These are phyloP conservation scores for Brachionus rubens DNA, from an alignment of 1,140 invertebrate species.

Conservation along the genomic window DNA sequence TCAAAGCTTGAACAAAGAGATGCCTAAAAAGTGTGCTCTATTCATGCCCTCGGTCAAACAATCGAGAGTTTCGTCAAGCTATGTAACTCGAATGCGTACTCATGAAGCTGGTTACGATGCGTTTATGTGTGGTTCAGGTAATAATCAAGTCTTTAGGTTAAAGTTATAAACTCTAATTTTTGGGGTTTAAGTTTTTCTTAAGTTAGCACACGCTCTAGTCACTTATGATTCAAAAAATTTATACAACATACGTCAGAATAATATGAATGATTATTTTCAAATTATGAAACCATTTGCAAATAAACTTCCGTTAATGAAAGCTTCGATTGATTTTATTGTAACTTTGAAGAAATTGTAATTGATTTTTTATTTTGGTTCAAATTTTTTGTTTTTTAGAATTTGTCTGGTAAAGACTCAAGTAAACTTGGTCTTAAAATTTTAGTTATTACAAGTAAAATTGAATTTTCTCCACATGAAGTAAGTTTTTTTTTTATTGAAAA, in stretches of 20 bases:
- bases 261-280: slow-evolving; percentile 63
- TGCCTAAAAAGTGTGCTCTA: slow-evolving; percentile 26
- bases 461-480: slow-evolving; percentile 4
- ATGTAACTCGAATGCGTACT: slow-evolving; percentile 55
- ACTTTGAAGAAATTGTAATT: slow-evolving; percentile 12
- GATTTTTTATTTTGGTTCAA: background rate
- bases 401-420: background rate
- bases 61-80: slow-evolving; percentile 47
- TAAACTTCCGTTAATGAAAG: slow-evolving; percentile 66
- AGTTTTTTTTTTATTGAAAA: background rate
- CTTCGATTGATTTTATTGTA: slow-evolving; percentile 56
- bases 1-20: background rate
- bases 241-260: slow-evolving; percentile 53
- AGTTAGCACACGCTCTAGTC: slow-evolving; percentile 62
- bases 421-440: background rate
- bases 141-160: slow-evolving; percentile 45
- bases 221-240: slow-evolving; percentile 49
- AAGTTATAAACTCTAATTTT: slow-evolving; percentile 33
- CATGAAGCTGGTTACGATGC: slow-evolving; percentile 76
- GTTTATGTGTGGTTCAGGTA: slow-evolving; percentile 68
- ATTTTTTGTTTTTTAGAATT: slow-evolving; percentile 4
- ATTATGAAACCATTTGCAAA: slow-evolving; percentile 63
- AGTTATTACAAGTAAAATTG: slow-evolving; percentile 17
- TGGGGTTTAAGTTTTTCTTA: slow-evolving; percentile 60
- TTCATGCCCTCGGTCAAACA: slow-evolving; percentile 47